Conservation (phyloP, 2,113 vertebrate genomes). For the Columba livia region DNA sequence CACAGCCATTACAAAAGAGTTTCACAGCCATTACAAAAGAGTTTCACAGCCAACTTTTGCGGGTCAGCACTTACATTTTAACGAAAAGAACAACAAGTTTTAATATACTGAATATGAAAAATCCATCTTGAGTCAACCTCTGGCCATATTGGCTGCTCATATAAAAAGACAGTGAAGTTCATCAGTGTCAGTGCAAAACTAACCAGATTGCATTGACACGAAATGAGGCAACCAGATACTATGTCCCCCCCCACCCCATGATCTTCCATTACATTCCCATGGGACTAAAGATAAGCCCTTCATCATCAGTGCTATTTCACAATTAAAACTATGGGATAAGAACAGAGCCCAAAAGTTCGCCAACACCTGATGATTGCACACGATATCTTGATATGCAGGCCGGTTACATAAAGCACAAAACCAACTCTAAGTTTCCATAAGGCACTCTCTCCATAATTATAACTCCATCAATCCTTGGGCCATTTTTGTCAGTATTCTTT, state of each 20-base stretch:
- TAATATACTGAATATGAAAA: not conserved
- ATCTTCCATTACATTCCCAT: not conserved
- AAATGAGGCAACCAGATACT: not conserved
- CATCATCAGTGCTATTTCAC: not conserved
- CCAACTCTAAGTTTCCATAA: not conserved
- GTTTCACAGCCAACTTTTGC: not conserved
- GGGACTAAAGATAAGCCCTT: not conserved
- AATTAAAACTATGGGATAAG: not conserved
- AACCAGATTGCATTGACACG: not conserved
- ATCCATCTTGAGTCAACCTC: not conserved
- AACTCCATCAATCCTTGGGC: not conserved
- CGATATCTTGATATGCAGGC: not conserved
- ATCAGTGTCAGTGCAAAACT: not conserved
- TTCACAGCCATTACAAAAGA: not conserved
- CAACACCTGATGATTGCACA: not conserved
- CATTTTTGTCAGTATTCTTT: not conserved
- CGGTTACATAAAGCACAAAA: not conserved
- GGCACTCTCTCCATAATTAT: accelerated
- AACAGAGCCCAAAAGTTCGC: not conserved
- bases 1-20: not conserved
- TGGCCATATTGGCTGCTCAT: not conserved
- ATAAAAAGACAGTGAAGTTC: not conserved
- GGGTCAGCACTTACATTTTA: not conserved
- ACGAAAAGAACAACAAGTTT: not conserved
- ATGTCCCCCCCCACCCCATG: too few species aligned